A percentile compares a stretch with the other conserved stretches of the same genome.
These are phyloP conservation scores for Alligator mississippiensis DNA, from an alignment of 2,113 vertebrate species.

Conservation along the genomic window DNA sequence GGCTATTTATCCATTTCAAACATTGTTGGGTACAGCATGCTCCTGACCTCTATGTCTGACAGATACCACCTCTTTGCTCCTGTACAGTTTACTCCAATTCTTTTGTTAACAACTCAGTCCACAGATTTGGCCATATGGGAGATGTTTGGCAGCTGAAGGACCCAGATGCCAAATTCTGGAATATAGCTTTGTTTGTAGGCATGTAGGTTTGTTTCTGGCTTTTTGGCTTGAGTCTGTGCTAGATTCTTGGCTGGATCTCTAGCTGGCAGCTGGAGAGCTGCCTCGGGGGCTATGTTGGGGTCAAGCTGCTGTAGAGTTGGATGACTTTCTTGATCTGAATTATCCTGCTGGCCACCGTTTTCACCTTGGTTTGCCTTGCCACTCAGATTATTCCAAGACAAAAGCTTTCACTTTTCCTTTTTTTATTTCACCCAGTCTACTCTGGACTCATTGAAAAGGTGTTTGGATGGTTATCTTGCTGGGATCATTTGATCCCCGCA, in stretches of 20 bases:
- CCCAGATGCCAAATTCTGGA: constrained; percentile 37
- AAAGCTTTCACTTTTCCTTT: neutral
- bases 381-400: neutral
- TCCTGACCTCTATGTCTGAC: neutral
- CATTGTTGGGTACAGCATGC: fast-evolving
- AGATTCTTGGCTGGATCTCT: constrained; percentile 29
- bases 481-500: no score
- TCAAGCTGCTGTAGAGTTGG: constrained; percentile 29
- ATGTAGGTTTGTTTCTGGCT: constrained; percentile 15
- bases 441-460: no score
- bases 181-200: constrained; percentile 29
- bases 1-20: neutral
- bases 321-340: constrained; percentile 23
- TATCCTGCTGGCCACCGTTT: neutral
- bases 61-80: neutral
- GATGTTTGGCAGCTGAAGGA: constrained; percentile 52
- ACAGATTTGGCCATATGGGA: constrained; percentile 10
- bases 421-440: neutral
- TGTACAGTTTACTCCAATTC: neutral
- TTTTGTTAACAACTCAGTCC: constrained; percentile 23
- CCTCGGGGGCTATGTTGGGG: neutral
- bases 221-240: constrained; percentile 34
- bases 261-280: constrained; percentile 4
- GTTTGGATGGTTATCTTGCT: no score
- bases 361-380: constrained; percentile 5